Percentiles rank a stretch among this genome's conserved stretches.
Conservation (phyloP, 2,113 vertebrate genomes). For the Pluvialis apricaria region DNA sequence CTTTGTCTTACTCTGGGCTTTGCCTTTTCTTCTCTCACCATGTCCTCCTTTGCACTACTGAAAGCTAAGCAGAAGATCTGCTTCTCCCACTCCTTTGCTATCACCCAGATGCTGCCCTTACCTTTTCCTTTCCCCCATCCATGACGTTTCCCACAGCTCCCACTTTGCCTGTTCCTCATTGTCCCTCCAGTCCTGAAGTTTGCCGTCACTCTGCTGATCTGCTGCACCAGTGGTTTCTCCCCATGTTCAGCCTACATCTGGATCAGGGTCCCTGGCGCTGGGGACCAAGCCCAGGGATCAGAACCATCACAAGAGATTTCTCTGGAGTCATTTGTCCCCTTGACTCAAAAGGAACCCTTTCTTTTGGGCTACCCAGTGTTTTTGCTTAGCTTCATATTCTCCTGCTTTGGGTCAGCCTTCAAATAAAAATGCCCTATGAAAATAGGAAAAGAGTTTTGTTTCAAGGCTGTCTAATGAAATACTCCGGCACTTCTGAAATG, state of each 20-base stretch:
- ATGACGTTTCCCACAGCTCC: not conserved
- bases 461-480: constrained; percentile 43
- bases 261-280: not conserved
- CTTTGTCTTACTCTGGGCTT: not conserved
- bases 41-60: not conserved
- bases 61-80: not conserved
- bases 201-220: not conserved
- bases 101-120: not conserved
- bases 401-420: not conserved
- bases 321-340: not conserved
- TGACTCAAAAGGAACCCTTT: not conserved
- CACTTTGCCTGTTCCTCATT: not conserved
- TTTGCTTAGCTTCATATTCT: not conserved
- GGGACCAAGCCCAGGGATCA: not conserved
- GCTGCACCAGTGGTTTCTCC: not conserved
- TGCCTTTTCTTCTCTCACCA: not conserved
- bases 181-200: not conserved
- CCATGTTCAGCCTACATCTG: not conserved
- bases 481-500: constrained; percentile 13
- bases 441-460: constrained; percentile 19
- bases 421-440: not conserved
- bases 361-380: not conserved
- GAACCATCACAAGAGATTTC: not conserved
- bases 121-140: not conserved
- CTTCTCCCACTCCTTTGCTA: not conserved